phyloP scores from a whole-genome alignment of 2,888 invertebrate species.

The Criorhina ranunculi region DNA sequence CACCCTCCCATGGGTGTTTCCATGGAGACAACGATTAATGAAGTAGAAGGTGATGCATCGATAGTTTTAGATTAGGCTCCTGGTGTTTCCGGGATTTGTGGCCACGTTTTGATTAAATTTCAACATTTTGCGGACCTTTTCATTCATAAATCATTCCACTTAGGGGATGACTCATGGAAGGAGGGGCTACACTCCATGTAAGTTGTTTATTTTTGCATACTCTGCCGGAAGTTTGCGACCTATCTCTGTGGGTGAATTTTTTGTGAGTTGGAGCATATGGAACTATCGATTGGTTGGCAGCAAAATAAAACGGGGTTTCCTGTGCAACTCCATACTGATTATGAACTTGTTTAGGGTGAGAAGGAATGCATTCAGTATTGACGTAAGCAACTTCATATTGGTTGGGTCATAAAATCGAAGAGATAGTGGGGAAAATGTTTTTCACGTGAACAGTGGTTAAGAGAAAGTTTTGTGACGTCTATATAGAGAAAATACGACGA shows the following conservation, averaged over 20 bases:
- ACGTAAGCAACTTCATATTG: constrained; percentile 3
- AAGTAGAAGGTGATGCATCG: constrained; percentile 46
- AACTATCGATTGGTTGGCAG: constrained; percentile 19
- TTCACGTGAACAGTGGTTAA: background rate
- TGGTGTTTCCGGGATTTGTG: background rate
- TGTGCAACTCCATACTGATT: constrained; percentile 6
- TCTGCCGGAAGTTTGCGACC: constrained; percentile 47
- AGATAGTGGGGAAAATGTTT: constrained; percentile 7
- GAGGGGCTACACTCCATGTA: background rate
- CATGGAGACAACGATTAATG: constrained; percentile 36
- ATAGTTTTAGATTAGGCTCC: constrained; percentile 16
- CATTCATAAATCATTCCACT: constrained; percentile 42
- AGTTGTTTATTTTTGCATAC: constrained; percentile 8
- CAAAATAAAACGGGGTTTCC: constrained; percentile 7
- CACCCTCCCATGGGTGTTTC: background rate
- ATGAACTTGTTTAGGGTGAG: background rate
- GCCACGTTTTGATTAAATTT: constrained; percentile 6
- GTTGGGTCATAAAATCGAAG: constrained; percentile 4
- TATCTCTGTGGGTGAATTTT: constrained; percentile 32
- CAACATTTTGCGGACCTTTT: constrained; percentile 34
- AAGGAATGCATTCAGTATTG: background rate
- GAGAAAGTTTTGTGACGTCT: background rate
- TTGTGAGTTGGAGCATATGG: constrained; percentile 22
- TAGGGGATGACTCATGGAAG: constrained; percentile 52
- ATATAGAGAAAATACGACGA: background rate